Base-by-base conservation (phyloP, 1,140 invertebrate genomes). In the Epicauta chinensis region DNA sequence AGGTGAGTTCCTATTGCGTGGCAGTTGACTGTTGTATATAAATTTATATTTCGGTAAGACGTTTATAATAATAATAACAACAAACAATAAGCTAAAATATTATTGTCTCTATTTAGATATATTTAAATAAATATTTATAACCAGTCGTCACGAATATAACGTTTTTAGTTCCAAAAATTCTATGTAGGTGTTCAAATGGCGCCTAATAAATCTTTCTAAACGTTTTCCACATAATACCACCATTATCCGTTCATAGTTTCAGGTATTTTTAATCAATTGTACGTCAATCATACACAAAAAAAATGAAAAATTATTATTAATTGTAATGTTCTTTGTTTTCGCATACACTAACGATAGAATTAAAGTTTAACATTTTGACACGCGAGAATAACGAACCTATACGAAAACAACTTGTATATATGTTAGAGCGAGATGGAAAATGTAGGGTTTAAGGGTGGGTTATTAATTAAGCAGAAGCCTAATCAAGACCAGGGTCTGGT, bases 381-480 rank as follows among this genome's bases (percentile, higher is more conserved):
- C 57, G 57, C 57, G 53, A 59, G 53, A 53, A 53, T 59, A 59
- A 59, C 57, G 57, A 59, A 59, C 23, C 53, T 50, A 59, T 56
- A 59, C 56, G 53, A 56, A 50, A 55, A 55, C 53, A 53, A 45
- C 53, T 47, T 36, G 57, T 23, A 23, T 3, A 23, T 23, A 23
- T 23, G 23, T 5, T 5, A 5, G 23, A 23, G 23, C 23, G 23
- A 45, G 44, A 37, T 55, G 10, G 12, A 12, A 34, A 34, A 4
- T 34, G 3, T 34, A 34, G 3, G 32, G 10, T 34, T 34, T 34
- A n/a, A 56, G 57, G 49, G 57, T 23, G 56, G 57, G 54, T 56
- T 59, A 55, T 59, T 59, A 59, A 59, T 59, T 59, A 59, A 59
- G 51, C 57, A 59, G 57, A 59, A 59, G 57, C 57, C 53, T 59